Evolutionary conservation across 2,113 vertebrate species (phyloP), one percentile per base, ranked within the genome.

Genomic region (Pavo muticus): DNA sequence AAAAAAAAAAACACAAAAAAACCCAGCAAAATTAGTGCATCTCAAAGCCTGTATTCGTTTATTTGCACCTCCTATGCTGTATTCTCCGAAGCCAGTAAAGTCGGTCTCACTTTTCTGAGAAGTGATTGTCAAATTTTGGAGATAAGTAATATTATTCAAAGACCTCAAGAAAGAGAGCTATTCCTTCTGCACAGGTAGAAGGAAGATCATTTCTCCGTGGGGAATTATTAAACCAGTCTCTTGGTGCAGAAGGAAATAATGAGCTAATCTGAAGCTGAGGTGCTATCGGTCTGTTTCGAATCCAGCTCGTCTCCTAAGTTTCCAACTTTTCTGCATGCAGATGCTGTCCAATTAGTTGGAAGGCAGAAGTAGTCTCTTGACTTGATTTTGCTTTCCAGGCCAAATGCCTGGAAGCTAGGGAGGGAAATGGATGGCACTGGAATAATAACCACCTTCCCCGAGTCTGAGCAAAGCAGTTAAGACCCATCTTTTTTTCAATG

Each of bases 321-420:
- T 63, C 92, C 86, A 93, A 90, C 65, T 88, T 91, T 72, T 84
- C 76, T 82, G 73, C 91, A 77, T 94, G 90, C 83, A 94, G 80
- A 93, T 90, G 87, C 88, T 95, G 91, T 84, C 93, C 95, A 95
- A 84, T 93, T 96, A 96, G 70, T 75, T 95, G 0, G 0, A 76
- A 91, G 90, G 83, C 83, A 95, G 75, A 90, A 88, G 70, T 0
- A 82, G 61, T 94, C 90, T 94, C 83, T 93, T 81, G 73, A 90
- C 81, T 96, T 74, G n/a, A 85, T 88, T 89, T 96, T 94, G 76
- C 82, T 95, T 94, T 90, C 76, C 72, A 93, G 76, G 93, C 95
- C 94, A 96, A 95, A 96, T 95, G 91, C 95, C 94, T 94, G 88
- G 91, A 84, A 93, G 94, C 91, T 88, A 93, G 87, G 91, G 95